phyloP scores from a whole-genome alignment of 2,797 vertebrate species.

The Hippopotamyrus pictus region DNA sequence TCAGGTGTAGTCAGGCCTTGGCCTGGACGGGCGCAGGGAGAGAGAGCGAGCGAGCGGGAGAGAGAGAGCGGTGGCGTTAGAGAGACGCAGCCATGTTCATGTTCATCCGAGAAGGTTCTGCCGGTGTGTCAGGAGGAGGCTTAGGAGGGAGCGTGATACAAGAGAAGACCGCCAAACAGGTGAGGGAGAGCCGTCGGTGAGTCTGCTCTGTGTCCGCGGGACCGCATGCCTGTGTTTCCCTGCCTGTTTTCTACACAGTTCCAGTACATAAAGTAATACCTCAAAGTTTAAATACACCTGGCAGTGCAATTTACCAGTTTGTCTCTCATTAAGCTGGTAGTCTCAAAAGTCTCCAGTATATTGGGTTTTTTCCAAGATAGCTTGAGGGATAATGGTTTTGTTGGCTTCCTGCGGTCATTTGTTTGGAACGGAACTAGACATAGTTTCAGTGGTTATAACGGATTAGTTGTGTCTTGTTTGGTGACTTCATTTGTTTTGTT shows the following conservation, averaged over 20 bases:
- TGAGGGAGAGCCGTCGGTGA: slow-evolving; percentile 32
- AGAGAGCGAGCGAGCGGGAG: slow-evolving; percentile 28
- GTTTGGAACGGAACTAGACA: background rate
- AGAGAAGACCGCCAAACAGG: slow-evolving; percentile 64
- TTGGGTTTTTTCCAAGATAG: background rate
- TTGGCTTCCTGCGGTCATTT: background rate
- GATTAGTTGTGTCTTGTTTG: background rate
- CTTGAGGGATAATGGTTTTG: background rate
- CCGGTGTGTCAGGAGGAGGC: slow-evolving; percentile 39
- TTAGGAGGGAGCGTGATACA: slow-evolving; percentile 39
- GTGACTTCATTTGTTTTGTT: background rate
- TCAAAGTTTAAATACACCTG: background rate
- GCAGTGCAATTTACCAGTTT: background rate
- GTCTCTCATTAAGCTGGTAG: background rate
- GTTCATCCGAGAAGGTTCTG: slow-evolving; percentile 63
- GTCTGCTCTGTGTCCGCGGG: background rate
- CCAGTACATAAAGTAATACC: background rate
- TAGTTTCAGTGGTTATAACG: background rate
- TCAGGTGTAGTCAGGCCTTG: background rate
- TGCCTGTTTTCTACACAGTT: background rate
- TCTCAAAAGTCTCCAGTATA: background rate
- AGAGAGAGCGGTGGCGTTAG: slow-evolving; percentile 29
- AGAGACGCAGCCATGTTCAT: slow-evolving; percentile 62
- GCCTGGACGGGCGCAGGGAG: slow-evolving; percentile 24
- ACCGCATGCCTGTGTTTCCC: background rate